These are phyloP conservation scores for Oxyteleia sp. DNA, from an alignment of 2,888 invertebrate species.

Conservation along the genomic window DNA sequence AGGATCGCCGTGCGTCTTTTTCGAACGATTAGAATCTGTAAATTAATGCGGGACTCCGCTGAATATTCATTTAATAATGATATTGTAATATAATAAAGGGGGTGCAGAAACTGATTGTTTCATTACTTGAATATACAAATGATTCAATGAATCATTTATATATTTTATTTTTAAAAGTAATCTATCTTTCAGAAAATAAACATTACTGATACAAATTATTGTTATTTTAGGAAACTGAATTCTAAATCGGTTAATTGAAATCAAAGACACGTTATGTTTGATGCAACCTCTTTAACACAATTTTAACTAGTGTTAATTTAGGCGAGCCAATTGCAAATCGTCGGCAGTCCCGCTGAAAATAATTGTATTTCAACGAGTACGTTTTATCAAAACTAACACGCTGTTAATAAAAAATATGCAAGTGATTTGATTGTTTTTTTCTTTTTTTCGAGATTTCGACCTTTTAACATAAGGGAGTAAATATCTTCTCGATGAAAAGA, in stretches of 20 bases:
- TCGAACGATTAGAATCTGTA: background rate
- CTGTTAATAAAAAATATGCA: constrained; percentile 62
- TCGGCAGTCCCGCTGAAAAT: constrained; percentile 12
- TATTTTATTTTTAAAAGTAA: background rate
- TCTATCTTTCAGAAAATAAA: background rate
- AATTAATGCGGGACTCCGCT: background rate
- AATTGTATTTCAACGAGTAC: constrained; percentile 44
- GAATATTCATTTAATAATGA: background rate
- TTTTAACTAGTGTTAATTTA: constrained; percentile 16
- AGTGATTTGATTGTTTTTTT: constrained; percentile 11
- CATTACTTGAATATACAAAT: background rate
- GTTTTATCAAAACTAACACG: constrained; percentile 42
- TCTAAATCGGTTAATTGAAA: background rate
- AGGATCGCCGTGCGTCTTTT: no score
- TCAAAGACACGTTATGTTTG: background rate
- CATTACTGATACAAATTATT: no score
- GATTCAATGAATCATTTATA: no score
- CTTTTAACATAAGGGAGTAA: no score
- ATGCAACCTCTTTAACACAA: constrained; percentile 18
- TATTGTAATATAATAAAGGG: background rate
- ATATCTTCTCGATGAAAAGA: no score
- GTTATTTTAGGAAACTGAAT: no score
- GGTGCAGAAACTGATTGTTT: background rate
- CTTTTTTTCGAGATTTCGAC: background rate
- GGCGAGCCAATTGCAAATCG: constrained; percentile 16